Base-by-base conservation (phyloP, 2,888 invertebrate species). In the Meghimatium bilineatum region DNA sequence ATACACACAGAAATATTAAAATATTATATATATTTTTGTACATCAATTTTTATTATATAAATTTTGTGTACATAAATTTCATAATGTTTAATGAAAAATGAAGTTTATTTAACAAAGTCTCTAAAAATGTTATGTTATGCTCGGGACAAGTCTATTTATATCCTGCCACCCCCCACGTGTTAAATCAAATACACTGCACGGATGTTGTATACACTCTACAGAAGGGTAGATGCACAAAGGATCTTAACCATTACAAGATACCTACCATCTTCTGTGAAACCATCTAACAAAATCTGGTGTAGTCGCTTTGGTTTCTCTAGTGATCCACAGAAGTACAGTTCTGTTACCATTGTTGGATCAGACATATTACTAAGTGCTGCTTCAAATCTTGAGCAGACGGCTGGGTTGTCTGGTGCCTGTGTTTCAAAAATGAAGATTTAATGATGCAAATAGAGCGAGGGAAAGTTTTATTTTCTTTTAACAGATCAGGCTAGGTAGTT, bases 241-340 rank as follows among this genome's bases (percentile, higher is more conserved):
- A n/a, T n/a, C 12, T n/a, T n/a, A 5, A 63, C 14, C 29, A 44
- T 38, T 44, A n/a, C 26, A 76, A 26, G 34, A 80, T 2, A 67
- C 86, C 76, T 85, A 92, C 93, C 93, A 87, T 87, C 87, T 78
- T 89, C 88, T 60, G 90, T 87, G 84, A 93, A 93, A 10, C 93
- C 92, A 75, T 88, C 85, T 69, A 88, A 90, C 20, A 92, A 86
- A 56, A 93, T 91, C n/a, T 91, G 89, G 38, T 86, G 87, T 32
- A 91, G 86, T 63, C 91, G 86, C 20, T 91, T 88, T 17, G 92
- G 90, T 76, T 88, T 87, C 71, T 91, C 90, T 38, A 90, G 83
- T 0, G 90, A 88, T 17, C 92, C 92, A 88, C 92, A 92, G 88
- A 87, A 92, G 87, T 92, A 93, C 32, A 92, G 87, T 67, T 90